A percentile compares a stretch with the other conserved stretches of the same genome.
These are phyloP conservation scores for Galerucella calmariensis DNA, from an alignment of 2,888 invertebrate species.

Conservation along the genomic window DNA sequence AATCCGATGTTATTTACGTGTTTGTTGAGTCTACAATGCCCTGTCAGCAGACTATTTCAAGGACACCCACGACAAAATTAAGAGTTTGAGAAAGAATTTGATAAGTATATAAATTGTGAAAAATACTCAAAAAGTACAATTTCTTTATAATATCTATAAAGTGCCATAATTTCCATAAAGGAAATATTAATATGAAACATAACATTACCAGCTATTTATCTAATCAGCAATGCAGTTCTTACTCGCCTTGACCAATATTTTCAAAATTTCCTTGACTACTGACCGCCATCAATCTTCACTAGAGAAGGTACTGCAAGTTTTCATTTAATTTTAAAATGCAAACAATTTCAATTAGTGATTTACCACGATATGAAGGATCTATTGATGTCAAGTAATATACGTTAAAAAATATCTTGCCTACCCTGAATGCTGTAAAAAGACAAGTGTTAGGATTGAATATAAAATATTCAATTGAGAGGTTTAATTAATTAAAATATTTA, in stretches of 20 bases:
- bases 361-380: background rate
- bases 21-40: too few relatives aligned
- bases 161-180: too few relatives aligned
- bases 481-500: background rate
- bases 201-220: background rate
- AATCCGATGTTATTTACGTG: too few relatives aligned
- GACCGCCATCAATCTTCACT: background rate
- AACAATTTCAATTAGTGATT: background rate
- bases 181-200: too few relatives aligned
- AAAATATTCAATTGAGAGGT: background rate
- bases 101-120: too few relatives aligned
- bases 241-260: constrained; percentile 20
- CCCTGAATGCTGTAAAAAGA: constrained; percentile 2
- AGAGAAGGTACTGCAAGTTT: constrained; percentile 4
- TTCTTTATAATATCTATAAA: too few relatives aligned
- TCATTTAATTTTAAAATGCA: background rate
- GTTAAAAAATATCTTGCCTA: background rate
- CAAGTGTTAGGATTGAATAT: background rate
- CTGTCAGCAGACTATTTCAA: too few relatives aligned
- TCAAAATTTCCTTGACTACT: constrained; percentile 10
- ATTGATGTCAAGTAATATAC: constrained; percentile 7
- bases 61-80: too few relatives aligned
- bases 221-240: background rate
- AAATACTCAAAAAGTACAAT: too few relatives aligned
- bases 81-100: too few relatives aligned